Evolutionary conservation across 2,888 invertebrate genomes (phyloP).

Genomic region (Pollenia labialis): DNA sequence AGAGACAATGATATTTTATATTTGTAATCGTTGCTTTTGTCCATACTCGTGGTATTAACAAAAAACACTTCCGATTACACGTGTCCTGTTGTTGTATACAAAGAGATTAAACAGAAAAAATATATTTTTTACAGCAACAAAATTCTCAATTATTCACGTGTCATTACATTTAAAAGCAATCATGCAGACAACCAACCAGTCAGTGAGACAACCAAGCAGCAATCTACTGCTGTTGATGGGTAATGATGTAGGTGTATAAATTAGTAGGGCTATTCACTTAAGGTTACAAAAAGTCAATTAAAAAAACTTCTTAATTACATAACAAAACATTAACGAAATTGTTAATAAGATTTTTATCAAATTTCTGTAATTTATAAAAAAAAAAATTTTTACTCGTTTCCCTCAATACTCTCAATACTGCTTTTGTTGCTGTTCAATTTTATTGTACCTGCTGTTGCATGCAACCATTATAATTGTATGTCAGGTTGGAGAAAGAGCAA

Average conservation of each 20-base stretch:
- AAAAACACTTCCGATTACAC: slow-evolving; percentile 27
- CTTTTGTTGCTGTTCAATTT: not conserved
- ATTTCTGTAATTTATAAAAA: too few relatives aligned
- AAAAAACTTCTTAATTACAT: too few relatives aligned
- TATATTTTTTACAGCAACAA: not conserved
- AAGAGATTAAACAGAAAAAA: slow-evolving; percentile 3
- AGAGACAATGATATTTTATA: not conserved
- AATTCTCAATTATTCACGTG: slow-evolving; percentile 58
- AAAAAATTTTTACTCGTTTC: too few relatives aligned
- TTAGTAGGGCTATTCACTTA: not conserved
- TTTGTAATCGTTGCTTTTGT: not conserved
- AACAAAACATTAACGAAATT: too few relatives aligned
- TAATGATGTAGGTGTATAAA: not conserved
- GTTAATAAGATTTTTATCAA: too few relatives aligned
- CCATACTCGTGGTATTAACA: not conserved
- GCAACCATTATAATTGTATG: slow-evolving; percentile 25
- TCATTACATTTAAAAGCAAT: slow-evolving; percentile 39
- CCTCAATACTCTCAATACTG: not conserved
- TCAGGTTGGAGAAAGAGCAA: not conserved
- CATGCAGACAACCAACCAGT: slow-evolving; percentile 4
- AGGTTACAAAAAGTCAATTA: not conserved
- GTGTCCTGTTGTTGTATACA: slow-evolving; percentile 31
- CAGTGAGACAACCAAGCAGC: not conserved
- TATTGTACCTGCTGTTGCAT: slow-evolving; percentile 28
- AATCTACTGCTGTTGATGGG: not conserved